These are phyloP conservation scores for Aegithalos caudatus DNA, from an alignment of 2,113 vertebrate genomes.

Conservation along the genomic window DNA sequence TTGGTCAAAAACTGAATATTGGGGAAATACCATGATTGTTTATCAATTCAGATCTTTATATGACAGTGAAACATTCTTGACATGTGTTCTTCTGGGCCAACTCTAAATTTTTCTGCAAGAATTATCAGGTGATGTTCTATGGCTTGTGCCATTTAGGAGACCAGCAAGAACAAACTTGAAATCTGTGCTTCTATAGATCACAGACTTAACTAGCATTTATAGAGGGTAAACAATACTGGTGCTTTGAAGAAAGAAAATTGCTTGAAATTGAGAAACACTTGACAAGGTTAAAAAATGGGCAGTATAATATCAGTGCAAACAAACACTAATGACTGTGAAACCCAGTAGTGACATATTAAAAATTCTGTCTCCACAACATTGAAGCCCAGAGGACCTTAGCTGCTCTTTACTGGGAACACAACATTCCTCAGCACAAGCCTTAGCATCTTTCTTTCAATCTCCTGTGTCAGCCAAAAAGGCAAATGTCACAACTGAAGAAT, in stretches of 20 bases:
- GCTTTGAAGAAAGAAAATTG: not conserved
- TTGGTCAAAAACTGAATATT: not conserved
- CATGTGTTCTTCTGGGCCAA: not conserved
- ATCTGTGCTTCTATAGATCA: not conserved
- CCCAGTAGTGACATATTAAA: not conserved
- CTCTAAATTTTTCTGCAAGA: not conserved
- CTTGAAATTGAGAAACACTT: not conserved
- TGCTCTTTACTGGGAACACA: not conserved
- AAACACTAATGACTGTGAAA: not conserved
- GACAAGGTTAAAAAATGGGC: not conserved
- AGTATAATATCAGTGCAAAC: not conserved
- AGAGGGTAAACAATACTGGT: not conserved
- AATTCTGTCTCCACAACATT: not conserved
- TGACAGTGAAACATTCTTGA: not conserved
- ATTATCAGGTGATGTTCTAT: not conserved
- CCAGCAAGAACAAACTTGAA: not conserved
- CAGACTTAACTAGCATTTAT: not conserved
- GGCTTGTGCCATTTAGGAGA: not conserved
- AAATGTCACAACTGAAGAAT: not conserved
- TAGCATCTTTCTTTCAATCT: not conserved
- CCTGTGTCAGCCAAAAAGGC: not conserved
- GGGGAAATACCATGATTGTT: not conserved
- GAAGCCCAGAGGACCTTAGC: not conserved
- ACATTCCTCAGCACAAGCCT: not conserved
- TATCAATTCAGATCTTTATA: not conserved